phyloP scores from a whole-genome alignment of 30 jellyfish, hydroid and myxozoan genomes.

The Pseudorhiza aurosa region DNA sequence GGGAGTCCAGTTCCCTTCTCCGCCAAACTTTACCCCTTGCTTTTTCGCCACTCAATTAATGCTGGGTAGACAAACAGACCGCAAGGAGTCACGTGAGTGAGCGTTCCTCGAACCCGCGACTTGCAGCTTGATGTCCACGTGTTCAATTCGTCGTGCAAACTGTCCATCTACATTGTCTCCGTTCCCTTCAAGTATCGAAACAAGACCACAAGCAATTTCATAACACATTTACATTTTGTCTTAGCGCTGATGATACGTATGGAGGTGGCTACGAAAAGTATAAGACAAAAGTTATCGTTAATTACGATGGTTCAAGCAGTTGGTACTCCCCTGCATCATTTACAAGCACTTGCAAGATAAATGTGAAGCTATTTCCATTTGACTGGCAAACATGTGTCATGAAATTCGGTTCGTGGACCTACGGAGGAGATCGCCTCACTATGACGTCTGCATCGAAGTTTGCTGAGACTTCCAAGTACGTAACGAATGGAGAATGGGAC shows the following conservation, averaged over 20 bases:
- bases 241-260: constrained; percentile 82
- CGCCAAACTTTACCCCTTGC: too few species aligned
- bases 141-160: background rate
- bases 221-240: background rate
- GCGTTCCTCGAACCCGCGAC: too few species aligned
- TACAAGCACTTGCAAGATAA: constrained; percentile 86
- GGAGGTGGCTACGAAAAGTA: constrained; percentile 85
- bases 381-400: constrained; percentile 84
- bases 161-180: background rate
- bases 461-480: constrained; percentile 75
- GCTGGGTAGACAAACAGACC: too few species aligned
- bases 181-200: background rate
- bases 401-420: constrained; percentile 92
- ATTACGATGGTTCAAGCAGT: constrained; percentile 56
- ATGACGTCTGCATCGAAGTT: constrained; percentile 58
- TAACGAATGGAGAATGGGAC: constrained; percentile 85
- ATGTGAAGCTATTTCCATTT: constrained; percentile 74
- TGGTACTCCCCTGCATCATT: constrained; percentile 88
- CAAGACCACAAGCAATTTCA: background rate
- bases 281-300: constrained; percentile 75
- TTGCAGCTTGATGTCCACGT: too few species aligned
- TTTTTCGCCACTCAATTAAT: too few species aligned
- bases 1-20: too few species aligned
- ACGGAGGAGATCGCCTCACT: constrained; percentile 86
- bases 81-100: too few species aligned